Evolutionary conservation across 2,888 invertebrate genomes (phyloP).

Genomic region (Leptarthrus brevirostris): DNA sequence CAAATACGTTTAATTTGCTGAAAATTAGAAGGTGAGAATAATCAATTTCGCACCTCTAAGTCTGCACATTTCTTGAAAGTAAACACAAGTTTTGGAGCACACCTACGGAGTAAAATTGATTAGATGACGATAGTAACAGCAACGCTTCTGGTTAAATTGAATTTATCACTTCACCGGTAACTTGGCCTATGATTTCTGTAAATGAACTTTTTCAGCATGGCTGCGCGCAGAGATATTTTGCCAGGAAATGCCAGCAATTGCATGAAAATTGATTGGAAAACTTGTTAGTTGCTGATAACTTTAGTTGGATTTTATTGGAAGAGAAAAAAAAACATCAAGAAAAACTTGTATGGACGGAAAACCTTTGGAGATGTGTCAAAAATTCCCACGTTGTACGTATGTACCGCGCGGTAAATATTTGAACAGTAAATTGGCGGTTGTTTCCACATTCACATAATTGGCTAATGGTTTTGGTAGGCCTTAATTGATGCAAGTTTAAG

Average conservation of each 20-base stretch:
- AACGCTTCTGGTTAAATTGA: slow-evolving; percentile 3
- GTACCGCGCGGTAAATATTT: not conserved
- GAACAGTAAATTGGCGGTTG: no score
- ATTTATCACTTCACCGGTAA: not conserved
- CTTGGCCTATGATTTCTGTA: slow-evolving; percentile 12
- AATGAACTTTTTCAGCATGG: not conserved
- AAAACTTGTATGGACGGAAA: no score
- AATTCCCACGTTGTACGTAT: not conserved
- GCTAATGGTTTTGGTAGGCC: slow-evolving; percentile 1
- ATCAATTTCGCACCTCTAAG: not conserved
- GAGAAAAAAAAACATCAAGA: no score
- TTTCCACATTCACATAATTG: slow-evolving; percentile 31
- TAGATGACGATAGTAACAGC: not conserved
- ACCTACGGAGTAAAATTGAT: slow-evolving; percentile 18
- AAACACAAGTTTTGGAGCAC: slow-evolving; percentile 11
- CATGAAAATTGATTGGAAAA: no score
- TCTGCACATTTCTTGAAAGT: not conserved
- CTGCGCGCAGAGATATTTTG: not conserved
- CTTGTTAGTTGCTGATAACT: no score
- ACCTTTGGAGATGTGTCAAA: no score
- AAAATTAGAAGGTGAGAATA: slow-evolving; percentile 12
- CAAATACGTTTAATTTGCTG: slow-evolving; percentile 11
- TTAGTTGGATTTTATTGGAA: no score
- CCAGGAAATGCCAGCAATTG: no score
- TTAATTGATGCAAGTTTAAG: not conserved